Percentiles rank a stretch among this genome's conserved stretches.
These are phyloP conservation scores for Hydriomena furcata DNA, from an alignment of 2,888 invertebrate genomes.

Conservation along the genomic window DNA sequence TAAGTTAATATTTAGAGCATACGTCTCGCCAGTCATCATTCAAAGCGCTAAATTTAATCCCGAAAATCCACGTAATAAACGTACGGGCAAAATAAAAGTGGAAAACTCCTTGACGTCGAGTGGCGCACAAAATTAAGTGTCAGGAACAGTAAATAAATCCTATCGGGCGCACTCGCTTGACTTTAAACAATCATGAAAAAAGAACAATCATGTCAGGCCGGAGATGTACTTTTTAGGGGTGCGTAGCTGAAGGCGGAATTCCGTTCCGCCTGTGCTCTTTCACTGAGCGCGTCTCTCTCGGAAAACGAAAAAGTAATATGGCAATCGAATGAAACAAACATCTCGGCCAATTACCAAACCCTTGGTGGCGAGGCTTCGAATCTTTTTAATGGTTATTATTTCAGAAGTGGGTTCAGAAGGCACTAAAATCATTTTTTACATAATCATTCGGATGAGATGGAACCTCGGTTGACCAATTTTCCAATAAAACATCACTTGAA, in stretches of 20 bases:
- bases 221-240: slow-evolving; percentile 14
- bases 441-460: too few relatives aligned
- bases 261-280: background rate
- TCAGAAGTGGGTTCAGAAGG: too few relatives aligned
- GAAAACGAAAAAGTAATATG: too few relatives aligned
- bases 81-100: slow-evolving; percentile 17
- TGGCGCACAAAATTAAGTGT: slow-evolving; percentile 73
- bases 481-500: too few relatives aligned
- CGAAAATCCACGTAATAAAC: slow-evolving; percentile 15
- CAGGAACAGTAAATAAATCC: slow-evolving; percentile 73
- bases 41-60: slow-evolving; percentile 4
- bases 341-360: too few relatives aligned
- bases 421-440: too few relatives aligned
- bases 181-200: slow-evolving; percentile 70
- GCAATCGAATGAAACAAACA: too few relatives aligned
- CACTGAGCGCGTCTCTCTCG: too few relatives aligned
- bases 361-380: too few relatives aligned
- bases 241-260: background rate
- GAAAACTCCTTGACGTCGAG: slow-evolving; percentile 48
- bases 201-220: slow-evolving; percentile 19
- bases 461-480: too few relatives aligned
- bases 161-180: slow-evolving; percentile 69
- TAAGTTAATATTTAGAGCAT: background rate
- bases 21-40: slow-evolving; percentile 14
- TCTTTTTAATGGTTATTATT: too few relatives aligned